phyloP scores from a whole-genome alignment of 2,888 invertebrate genomes.

The Pollenia angustigena region DNA sequence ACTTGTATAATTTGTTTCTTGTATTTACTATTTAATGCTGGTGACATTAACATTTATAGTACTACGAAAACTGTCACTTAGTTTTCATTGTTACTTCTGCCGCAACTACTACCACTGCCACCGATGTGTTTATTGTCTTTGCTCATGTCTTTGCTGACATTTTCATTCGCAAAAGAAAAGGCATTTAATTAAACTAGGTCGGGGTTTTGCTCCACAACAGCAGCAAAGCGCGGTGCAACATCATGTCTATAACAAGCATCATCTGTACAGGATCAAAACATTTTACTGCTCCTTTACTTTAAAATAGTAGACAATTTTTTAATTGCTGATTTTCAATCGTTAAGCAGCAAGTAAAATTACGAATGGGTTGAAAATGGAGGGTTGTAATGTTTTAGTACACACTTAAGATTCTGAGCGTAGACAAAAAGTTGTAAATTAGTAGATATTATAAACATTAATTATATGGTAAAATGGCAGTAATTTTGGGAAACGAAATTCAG shows the following conservation, averaged over 20 bases:
- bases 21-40: slow-evolving; percentile 50
- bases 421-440: neutral
- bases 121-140: neutral
- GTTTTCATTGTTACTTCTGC: slow-evolving; percentile 13
- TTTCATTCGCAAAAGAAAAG: slow-evolving; percentile 34
- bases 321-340: slow-evolving; percentile 1
- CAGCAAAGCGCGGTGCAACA: neutral
- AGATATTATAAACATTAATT: slow-evolving; percentile 12
- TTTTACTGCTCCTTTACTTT: slow-evolving; percentile 4
- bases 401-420: neutral
- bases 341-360: neutral
- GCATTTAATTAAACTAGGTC: slow-evolving; percentile 64
- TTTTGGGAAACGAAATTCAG: neutral
- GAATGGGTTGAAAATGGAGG: neutral
- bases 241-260: neutral
- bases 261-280: neutral
- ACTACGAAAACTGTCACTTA: slow-evolving; percentile 52
- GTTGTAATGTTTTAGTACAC: neutral
- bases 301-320: slow-evolving; percentile 25
- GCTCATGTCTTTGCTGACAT: slow-evolving; percentile 17
- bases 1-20: neutral
- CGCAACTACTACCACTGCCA: slow-evolving; percentile 17
- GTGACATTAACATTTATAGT: slow-evolving; percentile 60
- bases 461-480: neutral
- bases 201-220: slow-evolving; percentile 20